A percentile compares a stretch with the other conserved stretches of the same genome.
These are phyloP conservation scores for Belonocnema kinseyi DNA, from an alignment of 1,140 invertebrate species.

Conservation along the genomic window DNA sequence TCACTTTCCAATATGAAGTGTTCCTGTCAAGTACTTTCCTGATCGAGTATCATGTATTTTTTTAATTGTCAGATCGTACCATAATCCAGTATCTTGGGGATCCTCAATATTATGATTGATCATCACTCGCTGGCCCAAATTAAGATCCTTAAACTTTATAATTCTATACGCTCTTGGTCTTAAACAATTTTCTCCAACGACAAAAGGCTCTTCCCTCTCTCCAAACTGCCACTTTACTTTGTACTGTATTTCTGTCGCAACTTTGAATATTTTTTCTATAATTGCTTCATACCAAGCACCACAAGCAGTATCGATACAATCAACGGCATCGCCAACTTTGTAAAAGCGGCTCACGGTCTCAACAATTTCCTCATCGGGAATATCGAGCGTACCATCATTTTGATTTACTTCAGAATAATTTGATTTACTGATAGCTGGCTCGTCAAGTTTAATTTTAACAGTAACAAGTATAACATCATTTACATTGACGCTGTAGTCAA, in stretches of 20 bases:
- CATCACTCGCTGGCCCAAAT: constrained; percentile 81
- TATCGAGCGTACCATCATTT: constrained; percentile 29
- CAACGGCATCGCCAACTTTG: constrained; percentile 83
- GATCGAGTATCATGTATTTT: constrained; percentile 58
- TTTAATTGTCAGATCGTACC: constrained; percentile 83
- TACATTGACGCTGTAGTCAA: constrained; percentile 87
- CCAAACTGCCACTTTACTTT: constrained; percentile 72
- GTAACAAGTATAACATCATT: constrained; percentile 89
- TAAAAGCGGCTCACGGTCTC: constrained; percentile 78
- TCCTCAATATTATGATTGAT: constrained; percentile 87
- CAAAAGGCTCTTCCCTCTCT: constrained; percentile 73
- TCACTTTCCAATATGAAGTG: constrained; percentile 63
- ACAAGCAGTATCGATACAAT: constrained; percentile 77
- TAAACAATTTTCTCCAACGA: constrained; percentile 78
- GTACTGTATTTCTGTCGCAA: constrained; percentile 67
- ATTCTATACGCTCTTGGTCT: constrained; percentile 80
- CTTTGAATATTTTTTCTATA: constrained; percentile 73
- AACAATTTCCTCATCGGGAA: constrained; percentile 55
- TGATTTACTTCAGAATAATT: background rate
- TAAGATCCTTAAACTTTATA: constrained; percentile 78
- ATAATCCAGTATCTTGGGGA: constrained; percentile 82
- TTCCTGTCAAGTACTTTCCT: constrained; percentile 60
- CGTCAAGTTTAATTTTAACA: constrained; percentile 66
- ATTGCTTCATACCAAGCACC: constrained; percentile 82
- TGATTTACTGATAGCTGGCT: constrained; percentile 1